These are phyloP conservation scores for Pholis gunnellus DNA, from an alignment of 2,113 vertebrate genomes.

Conservation along the genomic window DNA sequence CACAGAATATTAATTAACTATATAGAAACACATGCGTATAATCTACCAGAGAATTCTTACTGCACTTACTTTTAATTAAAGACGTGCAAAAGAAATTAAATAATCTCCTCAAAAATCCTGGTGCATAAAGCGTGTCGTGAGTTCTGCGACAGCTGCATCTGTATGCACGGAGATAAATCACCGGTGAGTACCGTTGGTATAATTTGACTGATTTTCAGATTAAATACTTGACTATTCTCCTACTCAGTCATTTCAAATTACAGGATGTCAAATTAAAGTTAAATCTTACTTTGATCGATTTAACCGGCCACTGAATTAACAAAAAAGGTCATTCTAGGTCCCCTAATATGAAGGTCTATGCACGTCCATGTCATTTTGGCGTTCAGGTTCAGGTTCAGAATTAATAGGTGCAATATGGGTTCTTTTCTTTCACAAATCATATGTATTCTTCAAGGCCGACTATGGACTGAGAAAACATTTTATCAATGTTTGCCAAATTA, in stretches of 20 bases:
- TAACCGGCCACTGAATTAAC: background rate
- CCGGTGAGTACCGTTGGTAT: background rate
- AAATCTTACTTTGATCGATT: background rate
- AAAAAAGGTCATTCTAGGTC: background rate
- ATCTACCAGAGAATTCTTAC: background rate
- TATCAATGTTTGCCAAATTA: conserved; percentile 46
- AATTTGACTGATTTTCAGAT: conserved; percentile 14
- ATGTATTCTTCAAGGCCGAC: background rate
- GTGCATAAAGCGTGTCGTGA: conserved; percentile 16
- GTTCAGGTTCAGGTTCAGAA: conserved; percentile 8
- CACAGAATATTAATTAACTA: background rate
- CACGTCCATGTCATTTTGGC: background rate
- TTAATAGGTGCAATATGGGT: background rate
- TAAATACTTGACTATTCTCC: background rate
- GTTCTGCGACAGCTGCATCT: conserved; percentile 20
- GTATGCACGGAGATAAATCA: conserved; percentile 33
- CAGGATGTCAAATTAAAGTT: background rate
- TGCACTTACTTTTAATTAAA: conserved; percentile 15
- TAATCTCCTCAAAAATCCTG: background rate
- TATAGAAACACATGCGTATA: background rate
- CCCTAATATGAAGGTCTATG: conserved; percentile 5
- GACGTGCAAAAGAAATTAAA: background rate
- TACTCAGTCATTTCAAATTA: background rate
- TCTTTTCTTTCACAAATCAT: background rate
- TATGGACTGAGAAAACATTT: conserved; percentile 27